Evolutionary conservation across 2,797 vertebrate genomes (phyloP).

Genomic region (Karalla daura): DNA sequence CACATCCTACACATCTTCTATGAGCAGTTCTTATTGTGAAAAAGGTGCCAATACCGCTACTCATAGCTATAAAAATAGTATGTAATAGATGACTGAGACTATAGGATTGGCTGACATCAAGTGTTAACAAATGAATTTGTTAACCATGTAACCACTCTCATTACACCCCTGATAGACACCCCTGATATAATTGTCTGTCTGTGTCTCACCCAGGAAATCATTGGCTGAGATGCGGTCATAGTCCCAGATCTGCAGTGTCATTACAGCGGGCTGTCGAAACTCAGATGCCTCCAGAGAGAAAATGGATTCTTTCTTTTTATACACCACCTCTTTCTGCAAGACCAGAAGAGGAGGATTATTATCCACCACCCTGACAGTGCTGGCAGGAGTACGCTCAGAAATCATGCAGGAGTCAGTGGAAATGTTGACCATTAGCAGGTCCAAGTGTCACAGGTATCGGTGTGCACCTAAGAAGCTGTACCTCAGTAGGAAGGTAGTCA

Average conservation of each 20-base stretch:
- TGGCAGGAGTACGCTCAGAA: no score
- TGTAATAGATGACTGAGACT: no score
- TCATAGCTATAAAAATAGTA: no score
- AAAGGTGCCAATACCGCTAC: no score
- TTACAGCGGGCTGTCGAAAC: conserved; percentile 89
- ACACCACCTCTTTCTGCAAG: conserved; percentile 88
- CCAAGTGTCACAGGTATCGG: background rate
- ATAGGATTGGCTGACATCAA: no score
- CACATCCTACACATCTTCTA: no score
- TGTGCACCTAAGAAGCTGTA: conserved; percentile 17
- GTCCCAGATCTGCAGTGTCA: conserved; percentile 95
- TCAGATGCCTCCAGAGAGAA: conserved; percentile 92
- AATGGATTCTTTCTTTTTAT: conserved; percentile 89
- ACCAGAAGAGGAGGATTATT: background rate
- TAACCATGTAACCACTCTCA: no score
- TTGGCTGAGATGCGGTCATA: conserved; percentile 92
- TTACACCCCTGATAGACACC: no score
- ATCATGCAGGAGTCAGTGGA: background rate
- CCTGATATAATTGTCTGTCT: no score
- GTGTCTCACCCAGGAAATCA: conserved; percentile 91
- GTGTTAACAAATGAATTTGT: no score
- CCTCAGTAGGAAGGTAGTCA: conserved; percentile 92
- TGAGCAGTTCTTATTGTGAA: no score
- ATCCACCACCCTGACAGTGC: background rate
- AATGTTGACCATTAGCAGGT: background rate